Evolutionary conservation across 2,113 vertebrate species (phyloP).

Genomic region (Tor tambroides): DNA sequence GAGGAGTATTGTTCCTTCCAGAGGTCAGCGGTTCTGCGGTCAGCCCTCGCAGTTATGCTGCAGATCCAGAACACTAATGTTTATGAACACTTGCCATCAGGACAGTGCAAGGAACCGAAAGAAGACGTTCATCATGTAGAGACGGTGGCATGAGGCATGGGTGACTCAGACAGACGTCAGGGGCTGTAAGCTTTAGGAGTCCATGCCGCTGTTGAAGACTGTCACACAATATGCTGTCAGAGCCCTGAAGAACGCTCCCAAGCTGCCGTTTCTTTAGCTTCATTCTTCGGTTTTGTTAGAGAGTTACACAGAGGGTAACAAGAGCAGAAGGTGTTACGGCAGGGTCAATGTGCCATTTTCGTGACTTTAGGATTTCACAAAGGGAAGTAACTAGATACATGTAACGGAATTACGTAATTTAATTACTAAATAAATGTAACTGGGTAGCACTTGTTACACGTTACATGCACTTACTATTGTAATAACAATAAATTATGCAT

Average conservation of each 20-base stretch:
- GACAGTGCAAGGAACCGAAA: slow-evolving; percentile 7
- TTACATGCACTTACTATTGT: too few species aligned
- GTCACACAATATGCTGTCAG: slow-evolving; percentile 76
- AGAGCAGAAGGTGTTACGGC: not conserved
- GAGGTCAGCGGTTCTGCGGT: not conserved
- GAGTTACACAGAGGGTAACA: not conserved
- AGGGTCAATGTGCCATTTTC: not conserved
- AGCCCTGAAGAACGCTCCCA: slow-evolving; percentile 68
- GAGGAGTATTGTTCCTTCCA: not conserved
- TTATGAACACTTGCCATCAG: slow-evolving; percentile 53
- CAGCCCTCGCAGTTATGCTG: not conserved
- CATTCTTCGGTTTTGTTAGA: not conserved
- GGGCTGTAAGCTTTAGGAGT: slow-evolving; percentile 65
- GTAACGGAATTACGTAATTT: too few species aligned
- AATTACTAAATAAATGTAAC: too few species aligned
- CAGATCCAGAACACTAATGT: slow-evolving; percentile 41
- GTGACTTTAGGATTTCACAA: not conserved
- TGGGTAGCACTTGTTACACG: too few species aligned
- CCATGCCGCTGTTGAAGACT: slow-evolving; percentile 56
- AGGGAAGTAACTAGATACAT: too few species aligned
- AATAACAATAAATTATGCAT: too few species aligned
- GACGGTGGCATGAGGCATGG: slow-evolving; percentile 53
- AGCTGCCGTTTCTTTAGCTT: slow-evolving; percentile 11
- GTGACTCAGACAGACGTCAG: slow-evolving; percentile 78
- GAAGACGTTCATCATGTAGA: not conserved